Conservation (phyloP, 2,113 vertebrate species). For the Gymnogyps californianus region DNA sequence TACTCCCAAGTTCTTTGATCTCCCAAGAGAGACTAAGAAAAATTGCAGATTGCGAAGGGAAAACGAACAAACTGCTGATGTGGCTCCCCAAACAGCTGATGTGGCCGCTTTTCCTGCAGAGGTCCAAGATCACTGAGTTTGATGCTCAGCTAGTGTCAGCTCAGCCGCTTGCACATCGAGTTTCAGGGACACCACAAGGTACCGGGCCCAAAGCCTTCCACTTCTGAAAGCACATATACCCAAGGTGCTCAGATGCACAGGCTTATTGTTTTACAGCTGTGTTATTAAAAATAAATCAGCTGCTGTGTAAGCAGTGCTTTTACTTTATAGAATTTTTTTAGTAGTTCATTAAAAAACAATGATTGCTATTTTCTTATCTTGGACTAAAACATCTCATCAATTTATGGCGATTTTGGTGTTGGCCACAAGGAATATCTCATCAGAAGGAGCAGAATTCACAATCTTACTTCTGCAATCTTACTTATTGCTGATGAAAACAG, state of each 20-base stretch:
- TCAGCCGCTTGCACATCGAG: accelerated
- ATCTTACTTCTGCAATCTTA: not conserved
- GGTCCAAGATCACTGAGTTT: not conserved
- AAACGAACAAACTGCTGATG: not conserved
- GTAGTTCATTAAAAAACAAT: not conserved
- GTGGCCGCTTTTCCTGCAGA: not conserved
- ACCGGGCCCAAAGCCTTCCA: not conserved
- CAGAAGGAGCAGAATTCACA: not conserved
- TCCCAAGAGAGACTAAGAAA: not conserved
- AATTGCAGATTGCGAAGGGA: not conserved
- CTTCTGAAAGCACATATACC: not conserved
- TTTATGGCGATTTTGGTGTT: not conserved
- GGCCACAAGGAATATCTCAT: not conserved
- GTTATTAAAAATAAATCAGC: not conserved
- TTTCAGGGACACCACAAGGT: not conserved
- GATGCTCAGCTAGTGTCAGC: not conserved
- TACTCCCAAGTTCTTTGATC: not conserved
- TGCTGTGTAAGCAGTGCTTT: not conserved
- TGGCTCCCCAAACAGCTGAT: not conserved
- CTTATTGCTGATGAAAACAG: not conserved
- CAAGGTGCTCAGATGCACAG: not conserved
- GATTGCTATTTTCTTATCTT: not conserved
- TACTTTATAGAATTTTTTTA: not conserved
- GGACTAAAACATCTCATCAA: not conserved
- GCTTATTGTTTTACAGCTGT: not conserved